Evolutionary conservation across 2,113 vertebrate species (phyloP).

Genomic region (Megaleporinus macrocephalus): DNA sequence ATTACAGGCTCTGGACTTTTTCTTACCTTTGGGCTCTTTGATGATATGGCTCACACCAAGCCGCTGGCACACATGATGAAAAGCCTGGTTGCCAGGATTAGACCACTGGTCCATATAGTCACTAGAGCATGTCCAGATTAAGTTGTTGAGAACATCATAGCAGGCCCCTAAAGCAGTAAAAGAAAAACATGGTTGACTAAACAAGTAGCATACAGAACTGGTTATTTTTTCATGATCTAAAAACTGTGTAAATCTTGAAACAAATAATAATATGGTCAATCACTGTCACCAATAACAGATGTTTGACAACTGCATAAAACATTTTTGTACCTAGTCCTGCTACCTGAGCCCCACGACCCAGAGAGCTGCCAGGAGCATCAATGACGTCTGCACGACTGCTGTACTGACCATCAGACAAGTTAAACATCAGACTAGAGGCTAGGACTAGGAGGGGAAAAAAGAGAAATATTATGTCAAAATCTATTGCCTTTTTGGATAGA

Average conservation of each 20-base stretch:
- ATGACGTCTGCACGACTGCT: constrained; percentile 94
- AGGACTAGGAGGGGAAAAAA: constrained; percentile 80
- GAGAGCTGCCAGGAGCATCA: constrained; percentile 93
- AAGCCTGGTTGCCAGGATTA: constrained; percentile 97
- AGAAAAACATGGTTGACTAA: background rate
- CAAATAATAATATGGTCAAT: background rate
- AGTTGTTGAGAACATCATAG: constrained; percentile 95
- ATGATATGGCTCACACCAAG: constrained; percentile 95
- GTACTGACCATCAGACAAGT: constrained; percentile 93
- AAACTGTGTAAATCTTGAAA: too few species aligned
- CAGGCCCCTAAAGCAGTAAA: constrained; percentile 83
- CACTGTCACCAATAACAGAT: background rate
- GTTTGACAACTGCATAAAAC: background rate
- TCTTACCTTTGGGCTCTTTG: constrained; percentile 89
- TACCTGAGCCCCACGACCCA: constrained; percentile 95
- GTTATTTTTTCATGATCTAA: background rate
- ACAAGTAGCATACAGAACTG: background rate
- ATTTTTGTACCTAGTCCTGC: constrained; percentile 89
- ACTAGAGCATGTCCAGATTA: constrained; percentile 98
- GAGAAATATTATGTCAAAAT: background rate
- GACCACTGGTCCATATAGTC: constrained; percentile 99
- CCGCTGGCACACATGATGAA: constrained; percentile 97
- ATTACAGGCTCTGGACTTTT: too few species aligned
- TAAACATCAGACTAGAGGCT: constrained; percentile 94
- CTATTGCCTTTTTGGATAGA: background rate